Conservation (phyloP, 2,113 vertebrate species). For the Ciconia maguari region DNA sequence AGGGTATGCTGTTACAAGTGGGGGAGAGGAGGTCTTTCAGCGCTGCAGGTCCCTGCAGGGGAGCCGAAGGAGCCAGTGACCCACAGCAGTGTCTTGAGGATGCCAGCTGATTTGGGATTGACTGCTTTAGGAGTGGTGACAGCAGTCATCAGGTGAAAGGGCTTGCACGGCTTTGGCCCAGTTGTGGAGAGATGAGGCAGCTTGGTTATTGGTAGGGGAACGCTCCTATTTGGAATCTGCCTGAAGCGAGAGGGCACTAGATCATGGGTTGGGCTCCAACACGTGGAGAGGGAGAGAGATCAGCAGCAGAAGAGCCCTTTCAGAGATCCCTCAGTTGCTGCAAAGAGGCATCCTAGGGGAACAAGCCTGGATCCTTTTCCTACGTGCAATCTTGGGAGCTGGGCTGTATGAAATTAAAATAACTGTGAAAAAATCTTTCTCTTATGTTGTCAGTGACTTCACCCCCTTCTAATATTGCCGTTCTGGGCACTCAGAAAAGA, state of each 20-base stretch:
- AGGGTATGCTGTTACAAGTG: background rate
- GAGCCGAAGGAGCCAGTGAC: background rate
- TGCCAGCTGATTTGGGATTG: background rate
- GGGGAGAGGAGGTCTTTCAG: background rate
- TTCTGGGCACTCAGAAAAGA: background rate
- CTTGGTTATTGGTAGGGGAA: background rate
- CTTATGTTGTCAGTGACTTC: background rate
- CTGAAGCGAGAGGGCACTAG: background rate
- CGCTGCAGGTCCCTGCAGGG: background rate
- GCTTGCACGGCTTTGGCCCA: background rate
- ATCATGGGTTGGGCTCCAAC: background rate
- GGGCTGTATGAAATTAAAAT: background rate
- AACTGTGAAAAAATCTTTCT: background rate
- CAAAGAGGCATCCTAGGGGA: background rate
- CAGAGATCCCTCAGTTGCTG: background rate
- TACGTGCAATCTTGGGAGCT: fast-evolving
- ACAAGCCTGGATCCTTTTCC: background rate
- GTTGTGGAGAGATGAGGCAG: background rate
- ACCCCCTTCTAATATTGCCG: background rate
- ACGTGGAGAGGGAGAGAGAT: background rate
- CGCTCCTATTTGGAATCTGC: background rate
- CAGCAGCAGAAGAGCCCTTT: background rate
- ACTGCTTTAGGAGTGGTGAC: background rate
- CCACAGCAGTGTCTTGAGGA: background rate
- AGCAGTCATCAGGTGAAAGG: background rate